A percentile compares a stretch with the other conserved stretches of the same genome.
Conservation (phyloP, 2,888 invertebrate genomes). For the Venustoraphidia nigricollis region DNA sequence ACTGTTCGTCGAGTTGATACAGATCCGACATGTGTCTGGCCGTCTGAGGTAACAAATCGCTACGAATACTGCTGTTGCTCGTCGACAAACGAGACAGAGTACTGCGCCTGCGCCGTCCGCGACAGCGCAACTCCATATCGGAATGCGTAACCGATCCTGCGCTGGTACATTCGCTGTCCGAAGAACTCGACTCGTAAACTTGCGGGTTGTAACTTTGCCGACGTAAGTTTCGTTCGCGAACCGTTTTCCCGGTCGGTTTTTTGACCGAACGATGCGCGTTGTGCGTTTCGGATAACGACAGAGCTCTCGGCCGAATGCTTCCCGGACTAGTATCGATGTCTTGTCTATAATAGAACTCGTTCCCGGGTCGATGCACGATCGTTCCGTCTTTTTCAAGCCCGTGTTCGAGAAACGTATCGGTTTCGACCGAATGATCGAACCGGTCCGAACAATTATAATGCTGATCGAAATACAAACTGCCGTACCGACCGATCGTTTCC, state of each 20-base stretch:
- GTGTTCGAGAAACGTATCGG: neutral
- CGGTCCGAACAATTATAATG: constrained; percentile 10
- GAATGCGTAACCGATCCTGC: constrained; percentile 22
- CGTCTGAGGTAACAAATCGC: constrained; percentile 23
- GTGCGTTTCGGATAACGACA: constrained; percentile 33
- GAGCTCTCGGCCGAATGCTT: constrained; percentile 27
- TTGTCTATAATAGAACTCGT: neutral
- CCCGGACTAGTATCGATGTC: neutral
- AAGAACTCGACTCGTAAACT: constrained; percentile 34
- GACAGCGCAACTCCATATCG: constrained; percentile 25
- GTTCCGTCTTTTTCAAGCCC: neutral
- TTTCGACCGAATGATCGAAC: constrained; percentile 2
- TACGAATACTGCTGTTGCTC: constrained; percentile 26
- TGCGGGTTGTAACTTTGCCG: constrained; percentile 42
- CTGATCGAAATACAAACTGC: too few species aligned
- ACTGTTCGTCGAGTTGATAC: constrained; percentile 1
- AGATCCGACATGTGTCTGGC: constrained; percentile 1
- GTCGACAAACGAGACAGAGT: constrained; percentile 22
- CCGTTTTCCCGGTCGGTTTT: constrained; percentile 26
- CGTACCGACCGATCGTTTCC: too few species aligned
- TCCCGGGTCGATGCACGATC: too few species aligned
- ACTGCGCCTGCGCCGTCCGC: constrained; percentile 19
- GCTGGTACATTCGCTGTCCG: constrained; percentile 31
- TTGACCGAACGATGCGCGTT: constrained; percentile 18
- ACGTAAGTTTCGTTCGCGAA: constrained; percentile 35